phyloP scores from a whole-genome alignment of 2,113 vertebrate species.

The Aptenodytes forsteri region DNA sequence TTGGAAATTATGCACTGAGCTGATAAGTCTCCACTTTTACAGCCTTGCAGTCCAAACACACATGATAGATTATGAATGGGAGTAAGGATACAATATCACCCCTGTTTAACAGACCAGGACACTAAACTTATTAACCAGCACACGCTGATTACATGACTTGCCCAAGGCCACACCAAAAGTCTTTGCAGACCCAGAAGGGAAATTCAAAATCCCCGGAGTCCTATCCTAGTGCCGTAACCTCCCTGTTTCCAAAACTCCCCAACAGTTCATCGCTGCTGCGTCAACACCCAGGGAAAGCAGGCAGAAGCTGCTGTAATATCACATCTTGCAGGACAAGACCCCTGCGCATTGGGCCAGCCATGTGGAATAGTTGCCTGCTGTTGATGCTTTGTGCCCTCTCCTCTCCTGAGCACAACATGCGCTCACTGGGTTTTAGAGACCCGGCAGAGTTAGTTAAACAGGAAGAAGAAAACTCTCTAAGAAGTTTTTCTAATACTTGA shows the following conservation, averaged over 20 bases:
- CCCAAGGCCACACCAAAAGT: not conserved
- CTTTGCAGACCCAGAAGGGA: not conserved
- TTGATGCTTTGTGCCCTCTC: not conserved
- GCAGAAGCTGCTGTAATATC: not conserved
- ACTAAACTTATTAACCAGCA: not conserved
- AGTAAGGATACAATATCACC: not conserved
- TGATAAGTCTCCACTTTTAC: not conserved
- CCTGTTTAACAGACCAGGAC: not conserved
- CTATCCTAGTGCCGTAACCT: not conserved
- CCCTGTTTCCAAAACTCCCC: not conserved
- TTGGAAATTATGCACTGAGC: not conserved
- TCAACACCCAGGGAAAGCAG: not conserved
- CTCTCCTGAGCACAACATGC: not conserved
- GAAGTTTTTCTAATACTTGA: not conserved
- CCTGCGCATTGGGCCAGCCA: not conserved
- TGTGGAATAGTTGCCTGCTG: not conserved
- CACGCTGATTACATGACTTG: rapidly evolving
- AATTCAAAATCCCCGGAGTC: not conserved
- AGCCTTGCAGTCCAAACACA: not conserved
- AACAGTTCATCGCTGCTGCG: not conserved
- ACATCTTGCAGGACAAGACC: not conserved
- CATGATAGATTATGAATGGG: not conserved
- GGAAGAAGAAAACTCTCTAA: not conserved
- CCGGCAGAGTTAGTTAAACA: not conserved
- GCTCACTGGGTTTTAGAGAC: not conserved